Evolutionary conservation across 2,888 invertebrate genomes (phyloP).

Genomic region (Pantelozetes paolii): DNA sequence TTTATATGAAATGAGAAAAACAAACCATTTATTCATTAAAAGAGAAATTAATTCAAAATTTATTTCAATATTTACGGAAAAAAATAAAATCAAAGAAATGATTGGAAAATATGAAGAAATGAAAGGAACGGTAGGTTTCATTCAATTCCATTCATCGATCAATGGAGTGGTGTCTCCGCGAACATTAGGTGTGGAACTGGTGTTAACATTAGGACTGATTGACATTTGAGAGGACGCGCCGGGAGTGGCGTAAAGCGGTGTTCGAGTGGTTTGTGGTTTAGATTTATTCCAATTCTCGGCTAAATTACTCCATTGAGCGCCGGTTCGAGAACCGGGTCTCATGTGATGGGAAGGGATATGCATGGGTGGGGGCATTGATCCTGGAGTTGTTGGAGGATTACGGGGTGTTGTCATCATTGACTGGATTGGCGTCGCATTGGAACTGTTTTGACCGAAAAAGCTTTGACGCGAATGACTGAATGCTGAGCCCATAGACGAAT

Average conservation of each 20-base stretch:
- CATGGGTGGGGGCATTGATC: neutral
- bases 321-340: constrained; percentile 34
- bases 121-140: neutral
- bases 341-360: neutral
- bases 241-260: constrained; percentile 42
- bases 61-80: no score
- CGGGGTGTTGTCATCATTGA: neutral
- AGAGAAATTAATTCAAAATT: no score
- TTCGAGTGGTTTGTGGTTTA: constrained; percentile 9
- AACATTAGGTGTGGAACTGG: constrained; percentile 30
- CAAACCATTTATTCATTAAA: no score
- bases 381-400: constrained; percentile 30
- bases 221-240: constrained; percentile 44
- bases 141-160: constrained; percentile 41
- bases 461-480: neutral
- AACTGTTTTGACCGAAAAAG: neutral
- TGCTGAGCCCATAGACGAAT: neutral
- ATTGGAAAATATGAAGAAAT: no score
- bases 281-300: neutral
- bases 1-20: no score
- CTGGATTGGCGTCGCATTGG: neutral
- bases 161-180: constrained; percentile 42
- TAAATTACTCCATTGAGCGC: constrained; percentile 35
- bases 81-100: no score
- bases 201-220: constrained; percentile 38